These are phyloP conservation scores for Liopterus haemorrhoidalis DNA, from an alignment of 2,888 invertebrate genomes.

Conservation along the genomic window DNA sequence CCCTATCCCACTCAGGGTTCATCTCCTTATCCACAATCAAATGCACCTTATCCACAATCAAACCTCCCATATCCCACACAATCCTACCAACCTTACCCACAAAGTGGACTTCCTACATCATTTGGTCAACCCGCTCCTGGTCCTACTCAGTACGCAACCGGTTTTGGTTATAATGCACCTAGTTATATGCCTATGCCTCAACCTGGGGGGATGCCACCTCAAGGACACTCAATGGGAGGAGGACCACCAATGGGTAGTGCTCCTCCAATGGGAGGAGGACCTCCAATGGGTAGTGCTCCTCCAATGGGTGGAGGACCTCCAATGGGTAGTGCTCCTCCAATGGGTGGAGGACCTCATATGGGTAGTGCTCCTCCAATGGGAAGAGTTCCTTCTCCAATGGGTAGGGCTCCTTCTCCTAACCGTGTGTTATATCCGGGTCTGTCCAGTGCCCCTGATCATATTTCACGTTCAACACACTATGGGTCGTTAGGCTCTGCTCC, in stretches of 20 bases:
- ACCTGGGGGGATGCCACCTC: slow-evolving; percentile 2
- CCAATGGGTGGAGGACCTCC: slow-evolving; percentile 1
- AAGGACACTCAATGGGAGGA: background rate
- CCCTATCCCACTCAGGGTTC: slow-evolving; percentile 28
- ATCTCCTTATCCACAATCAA: slow-evolving; percentile 32
- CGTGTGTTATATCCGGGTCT: no score
- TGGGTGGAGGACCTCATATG: background rate
- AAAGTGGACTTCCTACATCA: slow-evolving; percentile 2
- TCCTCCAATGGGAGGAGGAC: no score
- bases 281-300: background rate
- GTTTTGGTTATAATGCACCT: slow-evolving; percentile 10
- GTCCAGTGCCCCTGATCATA: no score
- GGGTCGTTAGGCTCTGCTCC: no score
- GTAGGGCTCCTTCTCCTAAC: background rate
- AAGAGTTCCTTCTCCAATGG: no score
- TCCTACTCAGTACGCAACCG: slow-evolving; percentile 13
- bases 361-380: background rate
- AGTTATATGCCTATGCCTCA: slow-evolving; percentile 18
- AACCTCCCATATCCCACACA: slow-evolving; percentile 12
- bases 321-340: background rate
- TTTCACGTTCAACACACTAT: no score
- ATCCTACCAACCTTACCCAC: slow-evolving; percentile 5
- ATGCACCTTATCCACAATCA: slow-evolving; percentile 17
- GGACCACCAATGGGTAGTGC: background rate
- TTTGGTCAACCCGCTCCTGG: slow-evolving; percentile 4